phyloP scores from a whole-genome alignment of 2,888 invertebrate species.

The Anthophora plumipes region DNA sequence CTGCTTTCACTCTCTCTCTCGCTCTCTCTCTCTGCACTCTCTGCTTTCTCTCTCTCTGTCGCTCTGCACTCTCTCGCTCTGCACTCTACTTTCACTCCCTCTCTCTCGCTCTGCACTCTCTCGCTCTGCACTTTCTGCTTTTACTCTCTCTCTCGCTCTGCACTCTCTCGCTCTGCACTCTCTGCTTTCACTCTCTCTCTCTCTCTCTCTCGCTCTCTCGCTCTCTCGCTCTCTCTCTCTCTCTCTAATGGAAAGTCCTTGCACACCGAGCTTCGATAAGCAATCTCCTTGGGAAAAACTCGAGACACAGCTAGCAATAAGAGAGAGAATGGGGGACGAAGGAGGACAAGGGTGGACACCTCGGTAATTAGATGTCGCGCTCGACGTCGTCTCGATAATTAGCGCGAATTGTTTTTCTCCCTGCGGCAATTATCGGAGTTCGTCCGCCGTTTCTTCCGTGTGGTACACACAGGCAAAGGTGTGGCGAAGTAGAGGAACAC shows the following conservation, averaged over 20 bases:
- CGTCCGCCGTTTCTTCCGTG: slow-evolving; percentile 34
- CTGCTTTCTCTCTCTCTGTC: too few relatives aligned
- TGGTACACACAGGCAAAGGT: too few relatives aligned
- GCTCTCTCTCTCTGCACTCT: too few relatives aligned
- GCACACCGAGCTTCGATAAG: slow-evolving; percentile 21
- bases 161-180: not conserved
- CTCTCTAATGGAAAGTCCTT: not conserved
- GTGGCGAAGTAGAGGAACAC: too few relatives aligned
- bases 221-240: too few relatives aligned
- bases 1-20: too few relatives aligned
- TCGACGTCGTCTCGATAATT: slow-evolving; percentile 70
- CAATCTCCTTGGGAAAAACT: slow-evolving; percentile 33
- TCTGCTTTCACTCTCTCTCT: not conserved
- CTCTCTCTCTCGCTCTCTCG: too few relatives aligned
- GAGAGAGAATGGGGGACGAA: too few relatives aligned
- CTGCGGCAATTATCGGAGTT: slow-evolving; percentile 68
- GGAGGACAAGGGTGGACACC: not conserved
- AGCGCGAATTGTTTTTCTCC: slow-evolving; percentile 73
- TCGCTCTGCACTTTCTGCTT: too few relatives aligned
- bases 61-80: too few relatives aligned
- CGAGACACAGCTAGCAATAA: not conserved
- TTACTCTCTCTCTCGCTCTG: not conserved
- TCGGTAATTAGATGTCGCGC: slow-evolving; percentile 71
- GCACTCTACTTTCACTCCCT: too few relatives aligned
- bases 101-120: not conserved